Conservation (phyloP, 2,888 invertebrate genomes). For the Phortica magna region DNA sequence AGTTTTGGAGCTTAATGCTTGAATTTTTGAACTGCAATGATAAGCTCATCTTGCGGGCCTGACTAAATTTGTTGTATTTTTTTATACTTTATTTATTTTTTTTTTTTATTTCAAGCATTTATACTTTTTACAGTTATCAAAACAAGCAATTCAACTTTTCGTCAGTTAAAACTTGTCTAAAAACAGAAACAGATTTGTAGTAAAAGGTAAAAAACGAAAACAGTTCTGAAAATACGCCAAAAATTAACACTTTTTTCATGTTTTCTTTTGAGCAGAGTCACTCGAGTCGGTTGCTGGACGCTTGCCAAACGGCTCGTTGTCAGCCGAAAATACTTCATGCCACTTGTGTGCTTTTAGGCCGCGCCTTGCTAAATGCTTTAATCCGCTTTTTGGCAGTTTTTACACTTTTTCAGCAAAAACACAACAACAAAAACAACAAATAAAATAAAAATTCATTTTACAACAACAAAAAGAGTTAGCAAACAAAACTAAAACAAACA, state of each 20-base stretch:
- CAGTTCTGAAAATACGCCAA: background rate
- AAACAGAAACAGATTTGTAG: background rate
- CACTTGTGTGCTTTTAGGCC: background rate
- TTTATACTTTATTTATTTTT: no score
- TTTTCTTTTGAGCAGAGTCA: background rate
- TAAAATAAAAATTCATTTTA: background rate
- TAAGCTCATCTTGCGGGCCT: no score
- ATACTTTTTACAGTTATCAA: background rate
- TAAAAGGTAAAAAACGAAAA: background rate
- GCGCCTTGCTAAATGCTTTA: constrained; percentile 26
- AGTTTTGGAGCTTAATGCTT: no score
- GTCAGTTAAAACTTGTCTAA: background rate
- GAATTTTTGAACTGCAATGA: no score
- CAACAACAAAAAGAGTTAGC: no score
- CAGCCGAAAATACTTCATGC: background rate
- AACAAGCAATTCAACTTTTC: background rate
- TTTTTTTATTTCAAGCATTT: background rate
- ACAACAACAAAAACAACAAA: constrained; percentile 8
- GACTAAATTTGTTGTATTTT: no score
- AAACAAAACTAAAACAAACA: constrained; percentile 8
- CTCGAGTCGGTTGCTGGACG: background rate
- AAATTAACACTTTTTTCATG: background rate
- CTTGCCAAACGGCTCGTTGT: background rate
- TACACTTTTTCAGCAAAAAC: background rate
- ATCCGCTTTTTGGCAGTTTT: constrained; percentile 31